Evolutionary conservation across 2,888 invertebrate genomes (phyloP), one percentile per base, ranked within the genome.

Genomic region (Arrhopalites spinosus): DNA sequence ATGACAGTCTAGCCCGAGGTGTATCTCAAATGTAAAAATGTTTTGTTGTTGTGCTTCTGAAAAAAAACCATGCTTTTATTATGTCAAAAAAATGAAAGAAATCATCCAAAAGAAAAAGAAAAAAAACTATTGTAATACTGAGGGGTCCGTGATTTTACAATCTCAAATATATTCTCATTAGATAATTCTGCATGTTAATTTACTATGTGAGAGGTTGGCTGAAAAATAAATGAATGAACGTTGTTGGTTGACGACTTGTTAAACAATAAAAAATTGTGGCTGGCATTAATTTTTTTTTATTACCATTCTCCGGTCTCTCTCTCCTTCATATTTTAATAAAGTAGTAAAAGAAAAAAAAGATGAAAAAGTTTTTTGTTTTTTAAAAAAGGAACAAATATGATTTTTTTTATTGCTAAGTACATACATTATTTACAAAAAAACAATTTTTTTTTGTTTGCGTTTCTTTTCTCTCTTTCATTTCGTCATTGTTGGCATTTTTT

Each of bases 361-460:
- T 5, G 25, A 59, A 7, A 27, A 7, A 2, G 25, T 25, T 2
- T 25, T 23, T 1, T 1, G 27, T 30, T 64, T 59, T 43, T n/a
- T n/a, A n/a, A 61, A 36, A 61, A 72, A 72, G 45, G 72, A 72
- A 71, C 71, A 71, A 53, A 72, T 45, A 59, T 72, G 25, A 56
- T 53, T 29, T 27, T 53, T 23, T 70, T 71, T 76, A 73, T 77
- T 74, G 69, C 71, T 77, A 77, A 77, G 77, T 77, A 77, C n/a
- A n/a, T n/a, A n/a, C 77, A 77, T 77, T 73, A 74, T 77, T 75
- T 74, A 74, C 74, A 77, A 71, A 72, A 59, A 70, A 69, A 73
- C 64, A 69, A 30, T 61, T 72, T 61, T 59, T 74, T 63, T 23
- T 66, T 25, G 45, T 45, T 11, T 53, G 15, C 30, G 43, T 61